Evolutionary conservation across 2,113 vertebrate genomes (phyloP), one percentile per base, ranked within the genome.

Genomic region (Myxocyprinus asiaticus): DNA sequence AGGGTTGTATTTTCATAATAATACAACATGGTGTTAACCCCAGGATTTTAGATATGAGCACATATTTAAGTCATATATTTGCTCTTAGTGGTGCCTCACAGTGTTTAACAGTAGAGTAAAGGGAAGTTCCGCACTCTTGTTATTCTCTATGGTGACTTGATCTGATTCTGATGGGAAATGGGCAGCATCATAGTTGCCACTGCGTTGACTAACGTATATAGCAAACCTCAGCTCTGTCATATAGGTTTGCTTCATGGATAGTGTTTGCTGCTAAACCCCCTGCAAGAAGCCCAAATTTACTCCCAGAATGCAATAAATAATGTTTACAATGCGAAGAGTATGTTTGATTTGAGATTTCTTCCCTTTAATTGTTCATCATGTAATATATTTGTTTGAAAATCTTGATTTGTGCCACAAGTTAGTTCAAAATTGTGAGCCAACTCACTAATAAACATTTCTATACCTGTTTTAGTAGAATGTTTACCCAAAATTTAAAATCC

Each of bases 41-140:
- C 1, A 9, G 48, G 56, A 48, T 59, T 78, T 68, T 5, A 58
- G 44, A 42, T 48, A 10, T 22, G 53, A 65, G 17, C 4, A 43
- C 33, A 45, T 72, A 77, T 33, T 33, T 33, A 33, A 33, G 22
- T 33, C 22, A 33, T 33, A 3, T 33, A 33, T 33, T 33, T 33
- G 22, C 22, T 33, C 22, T 33, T 33, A 50, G 51, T 44, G 15
- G 17, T 11, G 10, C 14, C 14, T 75, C 44, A 50, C 7, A 5
- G 44, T 80, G 66, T 6, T 69, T 64, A 44, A 70, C 45, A 53
- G 15, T 68, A 15, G 11, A 71, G 43, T 71, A 48, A 67, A 78
- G 77, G 83, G 81, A 85, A 83, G 81, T 85, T 75, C 78, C 75
- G 78, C 78, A 78, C 81, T 74, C 4, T 53, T 67, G 43, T 43